Evolutionary conservation across 1,140 invertebrate genomes (phyloP), one percentile per base, ranked within the genome.

Genomic region (Pachyrhynchus sulphureomaculatus): DNA sequence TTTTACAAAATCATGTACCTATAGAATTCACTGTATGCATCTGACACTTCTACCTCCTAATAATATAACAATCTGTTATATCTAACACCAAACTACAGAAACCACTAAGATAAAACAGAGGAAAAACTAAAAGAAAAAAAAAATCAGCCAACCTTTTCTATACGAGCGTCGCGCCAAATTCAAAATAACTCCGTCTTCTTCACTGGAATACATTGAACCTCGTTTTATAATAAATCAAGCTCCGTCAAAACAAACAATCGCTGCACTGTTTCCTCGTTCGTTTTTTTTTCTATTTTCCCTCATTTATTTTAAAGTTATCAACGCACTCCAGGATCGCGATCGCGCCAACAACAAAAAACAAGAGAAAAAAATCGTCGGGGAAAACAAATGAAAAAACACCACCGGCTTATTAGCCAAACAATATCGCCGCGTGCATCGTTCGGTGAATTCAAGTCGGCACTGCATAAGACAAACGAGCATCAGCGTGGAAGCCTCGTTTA

Each of bases 361-460:
- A 45, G 23, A n/a, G 17, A 45, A 45, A 45, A 41, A 45, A 45
- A 45, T 36, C 17, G n/a, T 8, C 12, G 45, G 23, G 18, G 36
- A 32, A 54, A 54, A 54, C 51, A 54, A 54, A 54, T 21, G 51
- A 54, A 54, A n/a, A 54, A 39, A 23, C 37, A 37, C 51, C 51
- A 54, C 51, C 37, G 51, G 21, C 36, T 29, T 42, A 54, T 54
- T 54, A 54, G 51, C 51, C 26, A 17, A 23, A 54, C 51, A 37
- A 39, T 54, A 54, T 54, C 51, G 33, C 23, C 36, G 15, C 51
- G 51, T 54, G 51, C 51, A 54, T 54, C 51, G 37, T 18, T 13
- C 24, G 17, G 23, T 41, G 24, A 5, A 54, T 41, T 23, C n/a
- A 2, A 42, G 37, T 54, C 51, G 51, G 51, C 51, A 54, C 51